Conservation (phyloP, 2,113 vertebrate genomes). For the Salvelinus sp. region DNA sequence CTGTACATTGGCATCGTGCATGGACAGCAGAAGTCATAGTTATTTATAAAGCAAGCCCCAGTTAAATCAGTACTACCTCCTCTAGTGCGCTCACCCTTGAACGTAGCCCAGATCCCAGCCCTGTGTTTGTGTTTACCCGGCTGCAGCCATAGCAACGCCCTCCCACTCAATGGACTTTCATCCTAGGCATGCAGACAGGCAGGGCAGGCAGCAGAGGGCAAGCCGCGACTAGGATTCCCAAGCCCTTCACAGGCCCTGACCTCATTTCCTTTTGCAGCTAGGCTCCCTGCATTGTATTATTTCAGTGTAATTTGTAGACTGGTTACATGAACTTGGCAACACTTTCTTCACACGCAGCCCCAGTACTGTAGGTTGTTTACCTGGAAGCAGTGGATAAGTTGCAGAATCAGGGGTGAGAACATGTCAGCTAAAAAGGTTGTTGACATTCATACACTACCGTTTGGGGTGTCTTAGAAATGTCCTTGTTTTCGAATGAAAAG, state of each 20-base stretch:
- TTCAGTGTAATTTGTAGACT: conserved; percentile 29
- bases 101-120: background rate
- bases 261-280: conserved; percentile 22
- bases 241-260: conserved; percentile 29
- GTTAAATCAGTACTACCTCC: conserved; percentile 34
- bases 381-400: no score
- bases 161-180: conserved; percentile 49
- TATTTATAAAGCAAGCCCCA: conserved; percentile 53
- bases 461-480: background rate
- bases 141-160: conserved; percentile 48
- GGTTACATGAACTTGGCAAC: background rate
- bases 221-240: conserved; percentile 15
- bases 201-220: conserved; percentile 22
- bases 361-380: no score
- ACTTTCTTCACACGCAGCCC: conserved; percentile 3
- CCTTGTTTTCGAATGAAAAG: no score
- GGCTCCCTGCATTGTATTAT: conserved; percentile 22
- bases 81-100: conserved; percentile 9
- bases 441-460: no score
- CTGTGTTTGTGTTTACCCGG: conserved; percentile 67
- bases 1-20: conserved; percentile 36
- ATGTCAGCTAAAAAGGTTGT: no score
- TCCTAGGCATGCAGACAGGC: conserved; percentile 33
- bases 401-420: no score
- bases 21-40: conserved; percentile 42